Percentiles rank a stretch among this genome's conserved stretches.
Conservation (phyloP, 2,888 invertebrate species). For the Eupithecia abbreviata region DNA sequence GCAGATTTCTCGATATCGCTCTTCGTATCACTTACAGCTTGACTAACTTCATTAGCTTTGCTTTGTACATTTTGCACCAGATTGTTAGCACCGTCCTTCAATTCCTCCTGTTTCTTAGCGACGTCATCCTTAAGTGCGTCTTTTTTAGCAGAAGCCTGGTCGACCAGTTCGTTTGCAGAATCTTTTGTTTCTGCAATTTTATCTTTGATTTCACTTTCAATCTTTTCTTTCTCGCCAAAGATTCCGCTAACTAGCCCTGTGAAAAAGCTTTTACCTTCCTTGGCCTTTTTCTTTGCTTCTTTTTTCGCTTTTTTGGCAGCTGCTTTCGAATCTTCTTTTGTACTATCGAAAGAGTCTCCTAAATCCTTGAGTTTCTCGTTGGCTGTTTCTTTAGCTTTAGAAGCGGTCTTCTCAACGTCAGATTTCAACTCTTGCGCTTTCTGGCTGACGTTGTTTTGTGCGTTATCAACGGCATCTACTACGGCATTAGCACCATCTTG, state of each 20-base stretch:
- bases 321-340: conserved; percentile 65
- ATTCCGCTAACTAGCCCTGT: conserved; percentile 76
- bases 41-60: conserved; percentile 57
- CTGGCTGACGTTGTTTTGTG: conserved; percentile 59
- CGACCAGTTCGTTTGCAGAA: conserved; percentile 63
- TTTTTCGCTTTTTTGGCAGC: conserved; percentile 62
- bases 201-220: conserved; percentile 71
- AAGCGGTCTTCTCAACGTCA: conserved; percentile 58
- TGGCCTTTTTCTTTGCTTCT: conserved; percentile 74
- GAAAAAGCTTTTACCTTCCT: conserved; percentile 77
- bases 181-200: conserved; percentile 72
- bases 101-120: conserved; percentile 61
- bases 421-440: conserved; percentile 63
- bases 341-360: conserved; percentile 62
- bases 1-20: conserved; percentile 55
- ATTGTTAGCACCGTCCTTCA: conserved; percentile 54
- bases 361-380: conserved; percentile 64
- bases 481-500: conserved; percentile 66
- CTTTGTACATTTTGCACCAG: conserved; percentile 53
- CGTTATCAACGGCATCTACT: conserved; percentile 57
- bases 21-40: conserved; percentile 53
- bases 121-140: conserved; percentile 62
- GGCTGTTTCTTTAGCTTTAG: conserved; percentile 59
- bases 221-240: conserved; percentile 77
- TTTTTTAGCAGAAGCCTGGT: conserved; percentile 67